Evolutionary conservation across 2,797 vertebrate species (phyloP), one percentile per base, ranked within the genome.

Genomic region (Linurgus olivaceus): DNA sequence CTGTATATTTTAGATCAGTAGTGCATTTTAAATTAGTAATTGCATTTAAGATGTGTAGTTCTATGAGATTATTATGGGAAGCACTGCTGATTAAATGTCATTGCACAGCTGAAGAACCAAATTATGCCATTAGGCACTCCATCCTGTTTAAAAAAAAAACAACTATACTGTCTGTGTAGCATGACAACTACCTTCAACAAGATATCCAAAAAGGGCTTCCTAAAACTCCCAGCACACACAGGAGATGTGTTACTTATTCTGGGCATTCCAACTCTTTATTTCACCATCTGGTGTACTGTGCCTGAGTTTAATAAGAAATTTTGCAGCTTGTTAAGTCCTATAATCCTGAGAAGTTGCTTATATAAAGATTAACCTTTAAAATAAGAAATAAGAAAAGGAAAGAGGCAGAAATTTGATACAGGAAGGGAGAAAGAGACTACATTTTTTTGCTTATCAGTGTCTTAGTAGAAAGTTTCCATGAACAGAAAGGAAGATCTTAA

Each of bases 331-430:
- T 67, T 84, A 89, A 87, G 7, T 63, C 47, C 31, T 51, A 29
- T 70, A 94, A 59, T 89, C 80, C 63, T 48, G 77, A 87, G 37
- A 55, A 65, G 38, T 58, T 61, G 8, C 50, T 90, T 96, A 90
- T 74, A 92, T 93, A 95, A 94, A 80, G 75, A 74, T 70, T 96
- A 94, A 94, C 70, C 62, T 95, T 96, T 93, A 94, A 92, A 96
- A 81, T 48, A 84, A 73, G 44, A 17, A 87, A 70, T 78, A 74
- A 42, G 51, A 62, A 89, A 89, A 92, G 6, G 23, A 74, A 86
- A 81, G 80, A 42, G 31, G 23, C 8, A 93, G 55, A 89, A 89
- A 82, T 70, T 58, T 81, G 26, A 59, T 29, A 40, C 87, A 92
- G 23, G 40, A 93, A 74, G 11, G 20, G 17, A 83, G 24, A 68